Conservation (phyloP, 2,113 vertebrate genomes). For the Pipra filicauda region DNA sequence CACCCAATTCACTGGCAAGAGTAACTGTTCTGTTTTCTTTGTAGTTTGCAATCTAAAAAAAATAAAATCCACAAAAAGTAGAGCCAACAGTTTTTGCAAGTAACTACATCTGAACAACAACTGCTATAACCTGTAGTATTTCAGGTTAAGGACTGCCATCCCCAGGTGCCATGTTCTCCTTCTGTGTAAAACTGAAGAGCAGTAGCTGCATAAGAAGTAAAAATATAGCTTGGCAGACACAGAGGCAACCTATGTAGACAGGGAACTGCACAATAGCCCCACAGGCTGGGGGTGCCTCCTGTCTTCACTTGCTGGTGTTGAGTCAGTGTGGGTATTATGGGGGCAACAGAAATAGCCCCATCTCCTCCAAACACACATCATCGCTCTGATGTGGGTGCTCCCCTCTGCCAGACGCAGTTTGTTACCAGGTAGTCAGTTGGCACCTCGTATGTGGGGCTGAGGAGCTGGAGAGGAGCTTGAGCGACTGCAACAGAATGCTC, state of each 20-base stretch:
- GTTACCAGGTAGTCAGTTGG: not conserved
- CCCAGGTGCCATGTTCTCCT: not conserved
- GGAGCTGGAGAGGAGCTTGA: not conserved
- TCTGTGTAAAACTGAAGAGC: not conserved
- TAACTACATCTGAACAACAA: not conserved
- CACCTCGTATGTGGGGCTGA: not conserved
- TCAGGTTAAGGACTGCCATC: not conserved
- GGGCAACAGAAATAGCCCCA: not conserved
- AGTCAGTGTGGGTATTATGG: not conserved
- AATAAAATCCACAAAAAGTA: not conserved
- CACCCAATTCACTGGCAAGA: not conserved
- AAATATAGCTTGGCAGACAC: not conserved
- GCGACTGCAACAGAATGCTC: not conserved
- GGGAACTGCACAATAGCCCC: not conserved
- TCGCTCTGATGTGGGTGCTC: not conserved
- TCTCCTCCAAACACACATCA: not conserved
- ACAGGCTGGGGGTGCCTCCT: not conserved
- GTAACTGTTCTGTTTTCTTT: not conserved
- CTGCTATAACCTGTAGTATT: not conserved
- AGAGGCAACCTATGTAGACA: accelerated
- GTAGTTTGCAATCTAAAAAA: not conserved
- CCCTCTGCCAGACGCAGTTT: not conserved
- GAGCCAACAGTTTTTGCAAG: not conserved
- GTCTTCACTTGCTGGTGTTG: not conserved
- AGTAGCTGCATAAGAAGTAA: not conserved